A percentile compares a stretch with the other conserved stretches of the same genome.
These are phyloP conservation scores for Sisyra terminalis DNA, from an alignment of 2,888 invertebrate species.

Conservation along the genomic window DNA sequence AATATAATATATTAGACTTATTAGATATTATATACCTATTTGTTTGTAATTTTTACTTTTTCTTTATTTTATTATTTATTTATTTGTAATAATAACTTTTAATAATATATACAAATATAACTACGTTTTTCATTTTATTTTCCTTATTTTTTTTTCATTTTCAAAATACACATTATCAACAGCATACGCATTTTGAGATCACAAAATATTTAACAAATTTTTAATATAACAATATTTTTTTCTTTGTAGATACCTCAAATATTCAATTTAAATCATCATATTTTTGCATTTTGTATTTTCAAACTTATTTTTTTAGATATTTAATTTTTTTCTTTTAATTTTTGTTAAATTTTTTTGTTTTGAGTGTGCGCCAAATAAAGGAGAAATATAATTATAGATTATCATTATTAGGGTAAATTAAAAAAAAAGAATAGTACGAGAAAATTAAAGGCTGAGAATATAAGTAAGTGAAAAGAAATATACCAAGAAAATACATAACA, in stretches of 20 bases:
- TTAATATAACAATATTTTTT: constrained; percentile 8
- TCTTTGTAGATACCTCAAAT: constrained; percentile 8
- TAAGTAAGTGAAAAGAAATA: background rate
- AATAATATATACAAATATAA: constrained; percentile 5
- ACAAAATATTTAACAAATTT: constrained; percentile 29
- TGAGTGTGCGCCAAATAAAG: background rate
- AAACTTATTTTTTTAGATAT: background rate
- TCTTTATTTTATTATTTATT: background rate
- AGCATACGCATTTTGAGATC: constrained; percentile 29
- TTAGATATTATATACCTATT: constrained; percentile 8
- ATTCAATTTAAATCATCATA: background rate
- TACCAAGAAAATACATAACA: constrained; percentile 6
- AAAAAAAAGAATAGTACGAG: too few relatives aligned
- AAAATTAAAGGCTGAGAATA: background rate
- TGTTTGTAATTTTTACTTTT: constrained; percentile 5
- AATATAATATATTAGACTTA: constrained; percentile 7
- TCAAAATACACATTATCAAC: constrained; percentile 17
- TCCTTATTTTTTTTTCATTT: background rate
- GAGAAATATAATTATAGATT: background rate
- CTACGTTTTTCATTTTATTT: constrained; percentile 1
- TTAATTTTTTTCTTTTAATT: background rate
- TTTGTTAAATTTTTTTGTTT: background rate
- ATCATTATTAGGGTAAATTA: background rate
- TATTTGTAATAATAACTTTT: constrained; percentile 6
- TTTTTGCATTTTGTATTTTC: background rate